Conservation (phyloP, 2,797 vertebrate species). For the Hafferia zeledoni region DNA sequence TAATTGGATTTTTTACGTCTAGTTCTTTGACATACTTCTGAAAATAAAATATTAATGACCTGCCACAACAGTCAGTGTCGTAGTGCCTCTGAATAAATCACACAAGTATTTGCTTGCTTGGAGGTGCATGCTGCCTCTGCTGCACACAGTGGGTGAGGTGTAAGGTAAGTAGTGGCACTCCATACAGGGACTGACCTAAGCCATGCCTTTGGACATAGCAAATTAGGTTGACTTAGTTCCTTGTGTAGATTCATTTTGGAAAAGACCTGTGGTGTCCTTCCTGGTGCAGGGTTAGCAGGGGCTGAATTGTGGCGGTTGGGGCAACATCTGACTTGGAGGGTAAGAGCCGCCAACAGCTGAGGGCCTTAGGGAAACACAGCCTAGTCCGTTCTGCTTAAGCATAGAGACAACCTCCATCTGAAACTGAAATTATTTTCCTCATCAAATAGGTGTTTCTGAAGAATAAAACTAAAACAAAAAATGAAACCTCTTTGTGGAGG, state of each 20-base stretch:
- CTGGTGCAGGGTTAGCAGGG: neutral
- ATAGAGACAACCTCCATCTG: neutral
- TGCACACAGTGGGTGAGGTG: rapidly evolving
- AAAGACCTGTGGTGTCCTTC: neutral
- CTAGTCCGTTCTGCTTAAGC: neutral
- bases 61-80: neutral
- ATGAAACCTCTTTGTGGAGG: neutral
- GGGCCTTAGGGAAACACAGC: rapidly evolving
- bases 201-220: neutral
- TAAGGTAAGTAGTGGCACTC: neutral
- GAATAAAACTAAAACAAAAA: neutral
- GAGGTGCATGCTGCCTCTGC: neutral
- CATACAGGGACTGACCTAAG: neutral
- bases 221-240: neutral
- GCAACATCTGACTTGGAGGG: neutral
- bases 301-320: neutral
- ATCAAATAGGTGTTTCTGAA: neutral
- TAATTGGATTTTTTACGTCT: neutral
- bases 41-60: neutral
- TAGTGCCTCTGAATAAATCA: neutral
- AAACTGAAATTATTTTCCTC: neutral
- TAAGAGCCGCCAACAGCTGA: neutral
- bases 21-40: neutral
- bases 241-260: neutral
- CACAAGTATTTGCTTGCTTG: neutral